phyloP scores from a whole-genome alignment of 1,140 invertebrate genomes.

The Holotrichia oblita region DNA sequence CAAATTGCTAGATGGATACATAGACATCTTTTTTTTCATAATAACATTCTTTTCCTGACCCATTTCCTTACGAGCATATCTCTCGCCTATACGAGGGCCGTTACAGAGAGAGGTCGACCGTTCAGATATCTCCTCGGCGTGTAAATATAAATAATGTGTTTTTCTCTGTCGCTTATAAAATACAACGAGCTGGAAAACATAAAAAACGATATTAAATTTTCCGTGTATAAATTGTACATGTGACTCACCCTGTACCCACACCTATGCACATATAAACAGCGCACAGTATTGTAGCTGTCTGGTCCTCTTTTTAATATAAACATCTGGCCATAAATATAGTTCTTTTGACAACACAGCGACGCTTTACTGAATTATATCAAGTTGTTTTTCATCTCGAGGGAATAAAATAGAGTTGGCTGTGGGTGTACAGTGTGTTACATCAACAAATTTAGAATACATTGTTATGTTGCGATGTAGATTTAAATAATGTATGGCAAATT shows the following conservation, averaged over 20 bases:
- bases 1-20: neutral
- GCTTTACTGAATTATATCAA: neutral
- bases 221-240: conserved; percentile 2
- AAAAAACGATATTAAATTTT: conserved; percentile 18
- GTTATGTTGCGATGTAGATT: too few species aligned
- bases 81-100: neutral
- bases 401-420: neutral
- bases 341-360: neutral
- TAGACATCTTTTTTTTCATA: neutral
- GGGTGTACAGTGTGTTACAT: too few species aligned
- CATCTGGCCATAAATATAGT: neutral
- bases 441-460: too few species aligned
- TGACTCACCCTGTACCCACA: too few species aligned
- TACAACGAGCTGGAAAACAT: conserved; percentile 20
- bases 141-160: conserved; percentile 15
- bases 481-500: too few species aligned
- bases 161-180: conserved; percentile 8
- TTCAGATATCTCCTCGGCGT: neutral
- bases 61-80: neutral
- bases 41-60: neutral
- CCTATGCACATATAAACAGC: neutral
- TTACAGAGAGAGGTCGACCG: neutral
- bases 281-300: neutral
- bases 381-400: neutral
- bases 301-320: conserved; percentile 2